These are phyloP conservation scores for Nannoperca australis DNA, from an alignment of 2,797 vertebrate species.

Conservation along the genomic window DNA sequence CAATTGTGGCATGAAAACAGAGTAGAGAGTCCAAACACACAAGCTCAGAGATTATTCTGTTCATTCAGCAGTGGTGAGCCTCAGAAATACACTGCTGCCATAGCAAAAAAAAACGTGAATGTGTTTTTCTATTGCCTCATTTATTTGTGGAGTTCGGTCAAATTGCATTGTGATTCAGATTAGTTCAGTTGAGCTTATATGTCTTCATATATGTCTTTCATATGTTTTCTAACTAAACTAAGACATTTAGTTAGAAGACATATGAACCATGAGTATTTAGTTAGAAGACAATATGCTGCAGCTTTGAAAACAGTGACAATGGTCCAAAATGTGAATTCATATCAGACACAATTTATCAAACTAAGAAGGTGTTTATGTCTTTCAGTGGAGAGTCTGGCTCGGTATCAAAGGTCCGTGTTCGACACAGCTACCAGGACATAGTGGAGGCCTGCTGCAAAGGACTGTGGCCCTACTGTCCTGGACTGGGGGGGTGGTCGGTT, in stretches of 20 bases:
- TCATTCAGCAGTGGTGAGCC: not conserved
- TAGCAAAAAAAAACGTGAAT: not conserved
- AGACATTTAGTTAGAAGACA: no score
- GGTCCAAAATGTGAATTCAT: not conserved
- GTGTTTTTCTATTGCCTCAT: not conserved
- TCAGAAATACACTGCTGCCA: not conserved
- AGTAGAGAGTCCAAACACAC: conserved; percentile 5
- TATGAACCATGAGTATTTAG: not conserved
- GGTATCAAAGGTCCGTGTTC: conserved; percentile 77
- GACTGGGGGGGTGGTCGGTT: conserved; percentile 80
- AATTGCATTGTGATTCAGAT: not conserved
- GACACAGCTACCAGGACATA: conserved; percentile 86
- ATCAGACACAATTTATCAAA: not conserved
- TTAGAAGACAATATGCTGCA: not conserved
- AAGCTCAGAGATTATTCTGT: not conserved
- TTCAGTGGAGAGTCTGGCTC: conserved; percentile 44
- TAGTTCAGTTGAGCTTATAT: not conserved
- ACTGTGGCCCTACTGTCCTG: conserved; percentile 77
- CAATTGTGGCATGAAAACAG: not conserved
- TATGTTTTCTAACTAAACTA: no score
- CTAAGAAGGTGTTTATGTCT: conserved; percentile 17
- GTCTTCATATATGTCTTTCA: no score
- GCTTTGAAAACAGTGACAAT: not conserved
- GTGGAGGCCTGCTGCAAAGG: conserved; percentile 84
- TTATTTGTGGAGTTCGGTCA: not conserved